Conservation (phyloP, 2,888 invertebrate species). For the Spodoptera exigua region DNA sequence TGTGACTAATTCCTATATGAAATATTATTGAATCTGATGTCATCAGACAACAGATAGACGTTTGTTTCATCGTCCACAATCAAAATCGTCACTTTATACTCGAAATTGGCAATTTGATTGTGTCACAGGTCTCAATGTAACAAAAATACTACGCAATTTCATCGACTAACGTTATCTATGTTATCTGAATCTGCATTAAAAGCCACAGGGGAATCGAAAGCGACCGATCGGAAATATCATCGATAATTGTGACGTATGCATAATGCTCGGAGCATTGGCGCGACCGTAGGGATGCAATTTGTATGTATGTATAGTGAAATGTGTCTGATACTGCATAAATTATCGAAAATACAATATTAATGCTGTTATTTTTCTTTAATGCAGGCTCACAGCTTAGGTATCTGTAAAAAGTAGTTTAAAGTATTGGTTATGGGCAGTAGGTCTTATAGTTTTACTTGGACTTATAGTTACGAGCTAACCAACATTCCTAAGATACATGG, state of each 20-base stretch:
- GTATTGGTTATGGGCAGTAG: no score
- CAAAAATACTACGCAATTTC: conserved; percentile 1
- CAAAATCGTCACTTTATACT: no score
- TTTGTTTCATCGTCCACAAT: no score
- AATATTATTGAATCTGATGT: no score
- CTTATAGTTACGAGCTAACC: no score
- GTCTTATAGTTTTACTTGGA: no score
- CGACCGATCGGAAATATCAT: conserved; percentile 35
- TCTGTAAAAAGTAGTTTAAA: no score
- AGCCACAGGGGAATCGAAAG: conserved; percentile 36
- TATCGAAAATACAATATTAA: background rate
- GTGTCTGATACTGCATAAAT: background rate
- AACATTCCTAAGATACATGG: no score
- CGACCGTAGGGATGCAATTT: conserved; percentile 10
- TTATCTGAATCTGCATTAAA: conserved; percentile 36
- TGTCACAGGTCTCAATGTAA: no score
- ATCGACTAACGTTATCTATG: conserved; percentile 20
- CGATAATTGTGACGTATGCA: conserved; percentile 52
- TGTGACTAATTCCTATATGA: background rate
- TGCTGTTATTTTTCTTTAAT: background rate
- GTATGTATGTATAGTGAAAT: conserved; percentile 8
- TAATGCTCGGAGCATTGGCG: conserved; percentile 22
- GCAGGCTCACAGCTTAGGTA: no score
- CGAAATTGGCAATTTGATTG: no score
- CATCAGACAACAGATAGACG: no score